These are phyloP conservation scores for Orchesella flavescens DNA, from an alignment of 2,888 invertebrate species.

Conservation along the genomic window DNA sequence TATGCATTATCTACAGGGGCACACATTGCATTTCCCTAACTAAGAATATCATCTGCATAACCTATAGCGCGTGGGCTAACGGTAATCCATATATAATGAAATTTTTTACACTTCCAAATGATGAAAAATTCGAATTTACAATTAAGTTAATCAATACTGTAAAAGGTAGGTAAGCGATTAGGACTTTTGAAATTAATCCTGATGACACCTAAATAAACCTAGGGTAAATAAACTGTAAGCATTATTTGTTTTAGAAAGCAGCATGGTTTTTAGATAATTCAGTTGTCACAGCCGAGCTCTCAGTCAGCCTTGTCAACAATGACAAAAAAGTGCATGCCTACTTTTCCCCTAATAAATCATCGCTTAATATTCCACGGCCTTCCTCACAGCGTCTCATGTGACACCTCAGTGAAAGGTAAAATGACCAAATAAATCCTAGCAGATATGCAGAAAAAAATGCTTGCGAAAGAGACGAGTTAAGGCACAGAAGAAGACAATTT, in stretches of 20 bases:
- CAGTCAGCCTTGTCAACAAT: slow-evolving; percentile 29
- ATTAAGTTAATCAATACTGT: too few species aligned
- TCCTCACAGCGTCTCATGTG: slow-evolving; percentile 52
- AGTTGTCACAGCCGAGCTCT: background rate
- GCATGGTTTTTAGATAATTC: background rate
- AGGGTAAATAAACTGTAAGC: too few species aligned
- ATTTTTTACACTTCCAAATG: too few species aligned
- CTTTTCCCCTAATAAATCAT: slow-evolving; percentile 42
- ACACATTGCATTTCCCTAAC: too few species aligned
- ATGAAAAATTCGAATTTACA: too few species aligned
- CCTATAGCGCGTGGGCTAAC: too few species aligned
- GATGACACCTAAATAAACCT: too few species aligned
- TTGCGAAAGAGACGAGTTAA: slow-evolving; percentile 25
- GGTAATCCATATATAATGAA: too few species aligned
- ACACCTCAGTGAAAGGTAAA: slow-evolving; percentile 62
- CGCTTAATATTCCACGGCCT: slow-evolving; percentile 54
- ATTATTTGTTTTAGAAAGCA: background rate
- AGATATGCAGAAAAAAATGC: slow-evolving; percentile 35
- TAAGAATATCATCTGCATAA: too few species aligned
- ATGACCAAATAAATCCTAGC: slow-evolving; percentile 55
- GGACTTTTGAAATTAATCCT: too few species aligned
- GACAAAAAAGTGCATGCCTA: slow-evolving; percentile 22
- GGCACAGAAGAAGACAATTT: slow-evolving; percentile 45
- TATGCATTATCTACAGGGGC: too few species aligned
- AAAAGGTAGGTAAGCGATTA: too few species aligned